A percentile compares a stretch with the other conserved stretches of the same genome.
Evolutionary conservation across 2,797 vertebrate genomes (phyloP).

Genomic region (Oryzias sinensis): DNA sequence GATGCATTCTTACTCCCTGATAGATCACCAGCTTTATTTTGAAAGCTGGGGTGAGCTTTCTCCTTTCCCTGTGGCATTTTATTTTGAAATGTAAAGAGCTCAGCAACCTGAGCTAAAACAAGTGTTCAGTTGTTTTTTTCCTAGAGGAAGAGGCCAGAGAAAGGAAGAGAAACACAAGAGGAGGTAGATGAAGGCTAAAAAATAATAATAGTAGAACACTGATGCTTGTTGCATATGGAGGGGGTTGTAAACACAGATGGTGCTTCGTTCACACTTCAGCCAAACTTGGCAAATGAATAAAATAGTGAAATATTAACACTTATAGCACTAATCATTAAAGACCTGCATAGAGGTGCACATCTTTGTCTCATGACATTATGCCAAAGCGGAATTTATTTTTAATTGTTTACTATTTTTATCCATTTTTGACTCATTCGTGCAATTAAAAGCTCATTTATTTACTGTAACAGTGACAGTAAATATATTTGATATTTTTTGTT

Average conservation of each 20-base stretch:
- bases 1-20: slow-evolving; percentile 20
- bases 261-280: slow-evolving; percentile 49
- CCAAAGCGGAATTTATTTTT: slow-evolving; percentile 56
- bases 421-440: slow-evolving; percentile 13
- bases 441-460: too few relatives aligned
- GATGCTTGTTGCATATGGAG: slow-evolving; percentile 22
- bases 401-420: slow-evolving; percentile 18
- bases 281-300: slow-evolving; percentile 41
- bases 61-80: slow-evolving; percentile 27
- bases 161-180: slow-evolving; percentile 4
- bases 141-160: slow-evolving; percentile 1
- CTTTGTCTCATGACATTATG: slow-evolving; percentile 73
- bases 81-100: slow-evolving; percentile 12
- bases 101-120: slow-evolving; percentile 6
- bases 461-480: slow-evolving; percentile 19
- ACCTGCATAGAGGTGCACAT: slow-evolving; percentile 47
- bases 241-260: slow-evolving; percentile 52
- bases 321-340: slow-evolving; percentile 67
- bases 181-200: slow-evolving; percentile 11
- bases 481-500: slow-evolving; percentile 38
- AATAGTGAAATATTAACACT: slow-evolving; percentile 60
- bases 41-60: slow-evolving; percentile 52
- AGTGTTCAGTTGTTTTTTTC: slow-evolving; percentile 17
- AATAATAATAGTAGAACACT: slow-evolving; percentile 32
- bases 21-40: slow-evolving; percentile 67